phyloP scores from a whole-genome alignment of 2,797 vertebrate species.

The Acipenser oxyrinchus region DNA sequence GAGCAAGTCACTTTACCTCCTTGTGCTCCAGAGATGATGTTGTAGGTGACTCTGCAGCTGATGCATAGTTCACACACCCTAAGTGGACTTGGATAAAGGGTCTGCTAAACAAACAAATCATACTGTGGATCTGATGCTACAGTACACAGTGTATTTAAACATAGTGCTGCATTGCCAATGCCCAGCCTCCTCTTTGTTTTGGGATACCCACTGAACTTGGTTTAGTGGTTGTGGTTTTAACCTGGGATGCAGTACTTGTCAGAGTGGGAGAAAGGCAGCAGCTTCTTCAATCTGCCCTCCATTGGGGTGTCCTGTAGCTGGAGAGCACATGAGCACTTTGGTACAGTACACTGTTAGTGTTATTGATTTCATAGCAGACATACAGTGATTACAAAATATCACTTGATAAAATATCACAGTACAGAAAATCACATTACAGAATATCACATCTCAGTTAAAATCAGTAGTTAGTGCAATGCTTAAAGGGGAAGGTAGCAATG shows the following conservation, averaged over 20 bases:
- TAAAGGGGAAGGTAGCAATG: too few relatives aligned
- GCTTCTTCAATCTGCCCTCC: neutral
- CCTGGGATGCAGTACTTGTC: neutral
- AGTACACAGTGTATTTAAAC: neutral
- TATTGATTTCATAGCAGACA: neutral
- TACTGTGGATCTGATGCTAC: neutral
- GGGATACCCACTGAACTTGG: neutral
- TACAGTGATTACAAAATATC: neutral
- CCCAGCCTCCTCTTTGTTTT: too few relatives aligned
- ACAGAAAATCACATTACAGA: neutral
- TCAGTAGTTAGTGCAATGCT: neutral
- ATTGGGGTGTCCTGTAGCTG: constrained; percentile 1
- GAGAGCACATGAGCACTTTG: constrained; percentile 3
- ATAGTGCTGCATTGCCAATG: neutral
- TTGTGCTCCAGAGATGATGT: too few relatives aligned
- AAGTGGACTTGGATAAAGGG: neutral
- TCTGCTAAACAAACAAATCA: neutral
- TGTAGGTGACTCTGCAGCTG: too few relatives aligned
- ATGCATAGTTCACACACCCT: too few relatives aligned
- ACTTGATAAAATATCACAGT: too few relatives aligned
- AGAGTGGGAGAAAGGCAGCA: neutral
- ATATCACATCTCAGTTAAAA: neutral
- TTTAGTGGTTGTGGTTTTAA: too few relatives aligned
- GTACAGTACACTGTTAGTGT: constrained; percentile 4
- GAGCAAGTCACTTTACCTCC: too few relatives aligned